Conservation (phyloP, 2,888 invertebrate species). For the Chloroclysta siterata region DNA sequence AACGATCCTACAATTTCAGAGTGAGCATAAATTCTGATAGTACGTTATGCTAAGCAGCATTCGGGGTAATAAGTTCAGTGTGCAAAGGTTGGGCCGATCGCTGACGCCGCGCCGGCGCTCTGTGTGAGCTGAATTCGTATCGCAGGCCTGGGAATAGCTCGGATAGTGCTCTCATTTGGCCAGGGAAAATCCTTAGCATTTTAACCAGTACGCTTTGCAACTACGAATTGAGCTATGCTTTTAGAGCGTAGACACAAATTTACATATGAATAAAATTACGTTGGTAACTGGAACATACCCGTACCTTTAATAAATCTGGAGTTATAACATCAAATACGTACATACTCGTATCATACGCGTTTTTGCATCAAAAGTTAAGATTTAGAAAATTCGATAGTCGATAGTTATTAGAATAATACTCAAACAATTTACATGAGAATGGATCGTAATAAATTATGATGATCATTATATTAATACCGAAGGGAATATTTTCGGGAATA, state of each 20-base stretch:
- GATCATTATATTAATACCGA: no score
- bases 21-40: no score
- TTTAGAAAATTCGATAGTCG: conserved; percentile 32
- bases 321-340: conserved; percentile 33
- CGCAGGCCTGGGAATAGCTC: conserved; percentile 75
- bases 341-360: background rate
- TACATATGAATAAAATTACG: conserved; percentile 68
- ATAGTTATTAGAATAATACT: no score
- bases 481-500: no score
- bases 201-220: conserved; percentile 73
- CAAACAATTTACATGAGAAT: no score
- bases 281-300: conserved; percentile 47
- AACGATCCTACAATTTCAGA: no score
- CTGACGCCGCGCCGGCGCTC: conserved; percentile 52
- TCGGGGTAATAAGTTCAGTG: conserved; percentile 32
- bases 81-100: conserved; percentile 31
- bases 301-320: conserved; percentile 39
- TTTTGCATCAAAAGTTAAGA: conserved; percentile 39
- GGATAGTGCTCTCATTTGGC: conserved; percentile 74
- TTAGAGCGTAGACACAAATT: conserved; percentile 61
- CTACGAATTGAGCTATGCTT: conserved; percentile 76
- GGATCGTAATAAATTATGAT: no score
- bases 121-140: conserved; percentile 81
- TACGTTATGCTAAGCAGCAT: conserved; percentile 21
- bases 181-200: conserved; percentile 78